These are phyloP conservation scores for Apteryx owenii DNA, from an alignment of 2,113 vertebrate species.

Conservation along the genomic window DNA sequence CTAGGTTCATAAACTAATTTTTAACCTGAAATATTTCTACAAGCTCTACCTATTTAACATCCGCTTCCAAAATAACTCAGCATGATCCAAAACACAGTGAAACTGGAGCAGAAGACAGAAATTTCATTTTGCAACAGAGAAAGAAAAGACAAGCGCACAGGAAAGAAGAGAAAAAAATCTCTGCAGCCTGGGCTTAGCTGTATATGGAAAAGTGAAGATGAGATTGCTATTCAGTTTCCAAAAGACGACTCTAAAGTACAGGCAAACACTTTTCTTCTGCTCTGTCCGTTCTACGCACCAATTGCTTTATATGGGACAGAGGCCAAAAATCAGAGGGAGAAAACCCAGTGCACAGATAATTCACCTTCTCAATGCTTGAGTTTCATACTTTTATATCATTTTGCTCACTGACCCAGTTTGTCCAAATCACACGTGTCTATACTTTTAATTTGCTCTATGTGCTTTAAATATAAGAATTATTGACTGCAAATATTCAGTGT, in stretches of 20 bases:
- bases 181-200: not conserved
- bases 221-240: not conserved
- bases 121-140: not conserved
- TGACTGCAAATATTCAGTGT: not conserved
- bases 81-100: not conserved
- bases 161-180: not conserved
- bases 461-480: not conserved
- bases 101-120: not conserved
- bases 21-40: not conserved
- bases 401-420: not conserved
- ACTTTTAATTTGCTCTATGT: not conserved
- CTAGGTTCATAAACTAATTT: not conserved
- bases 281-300: not conserved
- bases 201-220: not conserved
- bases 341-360: not conserved
- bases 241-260: not conserved
- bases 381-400: not conserved
- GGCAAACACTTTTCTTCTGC: not conserved
- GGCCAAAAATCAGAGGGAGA: not conserved
- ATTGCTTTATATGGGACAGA: not conserved
- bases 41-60: not conserved
- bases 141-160: not conserved
- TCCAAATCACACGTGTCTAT: not conserved
- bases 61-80: not conserved
- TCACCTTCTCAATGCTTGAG: not conserved